A percentile compares a stretch with the other conserved stretches of the same genome.
Evolutionary conservation across 2,797 vertebrate species (phyloP).

Genomic region (Cichlasoma orientale): DNA sequence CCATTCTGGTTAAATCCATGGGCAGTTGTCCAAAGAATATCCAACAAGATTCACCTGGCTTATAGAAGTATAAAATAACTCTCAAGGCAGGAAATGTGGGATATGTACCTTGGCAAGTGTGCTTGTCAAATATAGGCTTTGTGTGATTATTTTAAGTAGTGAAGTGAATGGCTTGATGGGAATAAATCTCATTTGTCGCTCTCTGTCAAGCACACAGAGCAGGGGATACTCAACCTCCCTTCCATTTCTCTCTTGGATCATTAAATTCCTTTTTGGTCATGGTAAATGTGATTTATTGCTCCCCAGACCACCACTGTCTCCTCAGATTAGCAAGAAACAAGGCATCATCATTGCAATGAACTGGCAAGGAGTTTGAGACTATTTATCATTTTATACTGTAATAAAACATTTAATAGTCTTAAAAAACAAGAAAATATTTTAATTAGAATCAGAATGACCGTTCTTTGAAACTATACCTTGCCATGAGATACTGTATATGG

Average conservation of each 20-base stretch:
- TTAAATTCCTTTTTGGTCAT: constrained; percentile 68
- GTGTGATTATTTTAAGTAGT: constrained; percentile 57
- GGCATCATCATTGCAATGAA: constrained; percentile 13
- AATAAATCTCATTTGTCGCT: constrained; percentile 55
- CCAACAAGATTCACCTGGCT: constrained; percentile 29
- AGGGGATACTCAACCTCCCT: constrained; percentile 42
- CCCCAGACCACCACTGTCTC: constrained; percentile 39
- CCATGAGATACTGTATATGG: too few species aligned
- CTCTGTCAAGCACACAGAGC: constrained; percentile 50
- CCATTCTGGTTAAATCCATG: constrained; percentile 38
- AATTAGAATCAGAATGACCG: neutral
- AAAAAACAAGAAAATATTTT: neutral
- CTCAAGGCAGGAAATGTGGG: constrained; percentile 12
- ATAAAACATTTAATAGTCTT: neutral
- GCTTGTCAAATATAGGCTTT: constrained; percentile 43
- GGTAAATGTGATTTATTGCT: constrained; percentile 61
- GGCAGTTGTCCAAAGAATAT: constrained; percentile 27
- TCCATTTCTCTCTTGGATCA: constrained; percentile 53
- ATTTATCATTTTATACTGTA: neutral
- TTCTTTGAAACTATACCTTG: neutral
- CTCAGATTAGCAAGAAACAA: constrained; percentile 27
- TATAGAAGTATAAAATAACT: constrained; percentile 19
- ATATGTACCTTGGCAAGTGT: constrained; percentile 5
- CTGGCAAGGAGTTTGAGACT: neutral
- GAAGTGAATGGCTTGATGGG: constrained; percentile 47